Conservation (phyloP, 2,113 vertebrate genomes). For the Vombatus ursinus region DNA sequence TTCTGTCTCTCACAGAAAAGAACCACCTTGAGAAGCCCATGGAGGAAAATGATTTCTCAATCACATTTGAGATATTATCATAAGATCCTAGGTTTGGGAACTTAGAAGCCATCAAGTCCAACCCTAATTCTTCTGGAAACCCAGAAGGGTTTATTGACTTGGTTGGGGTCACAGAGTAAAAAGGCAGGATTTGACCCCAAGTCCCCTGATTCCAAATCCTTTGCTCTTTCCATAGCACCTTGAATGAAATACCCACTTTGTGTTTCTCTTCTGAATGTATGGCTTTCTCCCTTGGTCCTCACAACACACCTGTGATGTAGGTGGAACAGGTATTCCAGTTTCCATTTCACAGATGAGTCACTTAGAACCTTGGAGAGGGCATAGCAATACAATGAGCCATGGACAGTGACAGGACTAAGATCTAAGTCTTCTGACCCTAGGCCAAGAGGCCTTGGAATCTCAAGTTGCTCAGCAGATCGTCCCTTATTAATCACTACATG, state of each 20-base stretch:
- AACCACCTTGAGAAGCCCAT: not conserved
- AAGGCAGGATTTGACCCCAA: not conserved
- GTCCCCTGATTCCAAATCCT: not conserved
- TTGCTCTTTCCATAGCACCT: not conserved
- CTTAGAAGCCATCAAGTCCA: not conserved
- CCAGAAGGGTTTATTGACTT: not conserved
- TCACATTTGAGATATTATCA: not conserved
- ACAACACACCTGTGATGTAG: not conserved
- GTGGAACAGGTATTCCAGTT: not conserved
- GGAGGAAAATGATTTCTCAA: not conserved
- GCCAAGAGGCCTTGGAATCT: conserved; percentile 46
- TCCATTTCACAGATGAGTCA: not conserved
- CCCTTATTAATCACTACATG: conserved; percentile 57
- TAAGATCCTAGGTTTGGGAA: not conserved
- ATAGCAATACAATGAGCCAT: not conserved
- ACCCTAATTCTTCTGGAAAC: not conserved
- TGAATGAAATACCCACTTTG: not conserved
- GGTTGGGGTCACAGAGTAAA: not conserved
- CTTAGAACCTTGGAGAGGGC: not conserved
- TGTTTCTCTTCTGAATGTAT: not conserved
- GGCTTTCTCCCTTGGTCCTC: not conserved
- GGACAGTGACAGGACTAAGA: not conserved
- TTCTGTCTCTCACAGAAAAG: not conserved
- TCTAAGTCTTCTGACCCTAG: not conserved
- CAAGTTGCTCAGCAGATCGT: conserved; percentile 49